Conservation (phyloP, 2,888 invertebrate species). For the Cosmopolites sordidus region DNA sequence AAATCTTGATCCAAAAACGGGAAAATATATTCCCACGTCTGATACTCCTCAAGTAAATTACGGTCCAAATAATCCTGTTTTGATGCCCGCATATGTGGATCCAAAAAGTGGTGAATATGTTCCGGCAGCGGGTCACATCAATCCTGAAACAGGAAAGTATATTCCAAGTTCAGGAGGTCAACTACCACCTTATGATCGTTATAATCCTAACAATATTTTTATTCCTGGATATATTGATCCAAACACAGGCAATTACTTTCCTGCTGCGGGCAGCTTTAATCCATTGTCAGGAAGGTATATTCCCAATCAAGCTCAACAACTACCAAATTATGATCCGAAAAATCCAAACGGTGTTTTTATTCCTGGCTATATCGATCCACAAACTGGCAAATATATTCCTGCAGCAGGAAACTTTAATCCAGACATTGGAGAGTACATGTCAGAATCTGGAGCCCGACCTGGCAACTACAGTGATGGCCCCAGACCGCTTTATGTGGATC, state of each 20-base stretch:
- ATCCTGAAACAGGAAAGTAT: neutral
- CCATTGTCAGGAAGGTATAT: no score
- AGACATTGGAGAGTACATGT: no score
- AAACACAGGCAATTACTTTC: neutral
- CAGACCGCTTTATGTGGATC: neutral
- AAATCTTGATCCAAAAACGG: neutral
- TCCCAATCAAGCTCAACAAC: no score
- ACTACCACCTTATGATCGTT: neutral
- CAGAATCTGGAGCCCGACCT: neutral
- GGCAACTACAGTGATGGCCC: neutral
- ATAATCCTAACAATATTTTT: neutral
- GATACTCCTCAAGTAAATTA: neutral
- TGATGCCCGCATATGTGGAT: neutral
- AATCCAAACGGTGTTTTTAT: neutral
- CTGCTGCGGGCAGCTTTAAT: neutral
- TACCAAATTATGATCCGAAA: neutral
- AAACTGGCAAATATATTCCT: constrained; percentile 8
- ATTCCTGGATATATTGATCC: neutral
- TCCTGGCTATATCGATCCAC: constrained; percentile 3
- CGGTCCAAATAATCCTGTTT: no score
- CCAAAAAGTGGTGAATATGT: neutral
- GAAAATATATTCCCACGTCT: neutral
- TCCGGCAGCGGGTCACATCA: neutral
- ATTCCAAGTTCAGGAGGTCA: no score
- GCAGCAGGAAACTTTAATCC: neutral